Percentiles rank a stretch among this genome's conserved stretches.
Conservation (phyloP, 1,140 invertebrate genomes). For the Epicauta chinensis region DNA sequence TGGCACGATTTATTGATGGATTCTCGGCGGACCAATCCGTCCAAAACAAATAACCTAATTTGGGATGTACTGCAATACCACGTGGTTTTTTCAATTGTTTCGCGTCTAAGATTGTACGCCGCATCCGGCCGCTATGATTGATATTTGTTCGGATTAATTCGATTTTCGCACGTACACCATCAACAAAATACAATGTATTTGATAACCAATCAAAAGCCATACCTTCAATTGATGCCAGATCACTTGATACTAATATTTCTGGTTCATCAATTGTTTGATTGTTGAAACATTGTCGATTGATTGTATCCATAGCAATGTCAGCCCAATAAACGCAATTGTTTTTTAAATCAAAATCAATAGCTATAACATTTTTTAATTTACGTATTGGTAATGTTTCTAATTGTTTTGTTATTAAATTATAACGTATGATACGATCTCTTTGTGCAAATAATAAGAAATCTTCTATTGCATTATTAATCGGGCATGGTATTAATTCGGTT, state of each 20-base stretch:
- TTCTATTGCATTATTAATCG: conserved; percentile 55
- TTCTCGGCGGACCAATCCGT: conserved; percentile 82
- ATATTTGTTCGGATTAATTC: conserved; percentile 72
- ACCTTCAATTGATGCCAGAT: conserved; percentile 81
- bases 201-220: conserved; percentile 93
- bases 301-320: conserved; percentile 72
- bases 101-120: conserved; percentile 67
- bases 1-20: conserved; percentile 75
- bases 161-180: conserved; percentile 69
- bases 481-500: conserved; percentile 62
- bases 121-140: conserved; percentile 60
- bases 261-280: conserved; percentile 50
- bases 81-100: conserved; percentile 71
- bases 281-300: conserved; percentile 69
- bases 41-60: conserved; percentile 81
- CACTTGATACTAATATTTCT: conserved; percentile 65
- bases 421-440: conserved; percentile 65
- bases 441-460: conserved; percentile 77
- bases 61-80: conserved; percentile 83
- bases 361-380: conserved; percentile 71
- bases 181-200: conserved; percentile 87
- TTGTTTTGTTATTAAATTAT: conserved; percentile 57
- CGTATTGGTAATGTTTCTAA: conserved; percentile 61
- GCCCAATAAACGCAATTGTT: conserved; percentile 88
- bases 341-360: conserved; percentile 80